These are phyloP conservation scores for Epistrophella euchroma DNA, from an alignment of 2,888 invertebrate genomes.

Conservation along the genomic window DNA sequence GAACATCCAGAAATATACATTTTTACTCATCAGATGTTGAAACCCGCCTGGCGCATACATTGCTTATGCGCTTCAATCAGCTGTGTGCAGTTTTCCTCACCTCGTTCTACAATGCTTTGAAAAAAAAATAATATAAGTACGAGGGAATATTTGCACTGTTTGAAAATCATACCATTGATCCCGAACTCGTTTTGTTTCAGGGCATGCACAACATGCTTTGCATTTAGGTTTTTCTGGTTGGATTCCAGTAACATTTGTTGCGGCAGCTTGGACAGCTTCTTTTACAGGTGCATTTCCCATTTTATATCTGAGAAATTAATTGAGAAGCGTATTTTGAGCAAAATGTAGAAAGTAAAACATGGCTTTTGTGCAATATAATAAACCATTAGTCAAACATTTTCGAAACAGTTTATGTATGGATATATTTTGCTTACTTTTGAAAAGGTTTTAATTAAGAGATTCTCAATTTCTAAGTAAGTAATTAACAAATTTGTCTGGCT, in stretches of 20 bases:
- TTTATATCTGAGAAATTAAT: conserved; percentile 48
- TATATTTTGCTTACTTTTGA: too few species aligned
- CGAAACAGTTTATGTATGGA: too few species aligned
- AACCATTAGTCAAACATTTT: too few species aligned
- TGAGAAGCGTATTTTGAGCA: background rate
- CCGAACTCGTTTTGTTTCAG: conserved; percentile 95
- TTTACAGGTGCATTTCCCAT: conserved; percentile 86
- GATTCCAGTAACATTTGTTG: conserved; percentile 78
- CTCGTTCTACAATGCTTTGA: conserved; percentile 94
- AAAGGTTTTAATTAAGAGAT: too few species aligned
- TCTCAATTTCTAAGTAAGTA: too few species aligned
- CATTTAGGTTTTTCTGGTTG: conserved; percentile 89
- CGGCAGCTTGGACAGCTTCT: conserved; percentile 83
- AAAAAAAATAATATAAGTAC: conserved; percentile 54
- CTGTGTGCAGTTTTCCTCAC: conserved; percentile 94
- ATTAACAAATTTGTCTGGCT: too few species aligned
- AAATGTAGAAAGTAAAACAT: too few species aligned
- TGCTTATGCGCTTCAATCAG: conserved; percentile 98
- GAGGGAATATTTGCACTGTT: background rate
- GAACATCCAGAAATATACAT: background rate
- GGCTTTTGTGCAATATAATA: too few species aligned
- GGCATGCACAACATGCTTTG: conserved; percentile 98
- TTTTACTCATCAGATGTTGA: conserved; percentile 90
- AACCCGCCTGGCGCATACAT: conserved; percentile 98
- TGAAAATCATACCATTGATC: conserved; percentile 92